Percentiles rank a stretch among this genome's conserved stretches.
These are phyloP conservation scores for Eucidaris tribuloides DNA, from an alignment of 35 echinoderm and acorn worm species.

Conservation along the genomic window DNA sequence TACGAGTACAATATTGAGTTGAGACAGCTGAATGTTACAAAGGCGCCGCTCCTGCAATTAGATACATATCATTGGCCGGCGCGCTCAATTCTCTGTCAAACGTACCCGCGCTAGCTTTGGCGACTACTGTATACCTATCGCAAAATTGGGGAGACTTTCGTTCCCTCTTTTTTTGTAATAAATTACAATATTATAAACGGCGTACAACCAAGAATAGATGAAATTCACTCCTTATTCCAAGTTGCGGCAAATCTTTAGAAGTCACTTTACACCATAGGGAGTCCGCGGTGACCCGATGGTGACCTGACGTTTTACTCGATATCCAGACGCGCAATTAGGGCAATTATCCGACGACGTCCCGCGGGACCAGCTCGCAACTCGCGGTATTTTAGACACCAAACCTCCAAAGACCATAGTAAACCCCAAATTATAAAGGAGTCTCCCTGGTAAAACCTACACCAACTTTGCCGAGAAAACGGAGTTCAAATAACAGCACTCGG, in stretches of 20 bases:
- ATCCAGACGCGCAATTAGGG: constrained; percentile 32
- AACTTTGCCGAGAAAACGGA: constrained; percentile 21
- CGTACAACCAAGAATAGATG: not conserved
- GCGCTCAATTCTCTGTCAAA: not conserved
- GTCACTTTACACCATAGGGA: constrained; percentile 30
- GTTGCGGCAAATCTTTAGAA: constrained; percentile 22
- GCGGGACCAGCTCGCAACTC: not conserved
- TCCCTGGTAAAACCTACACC: constrained; percentile 16
- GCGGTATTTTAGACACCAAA: not conserved
- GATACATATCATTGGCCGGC: constrained; percentile 4
- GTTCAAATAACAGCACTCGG: constrained; percentile 25
- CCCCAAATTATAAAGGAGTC: constrained; percentile 22
- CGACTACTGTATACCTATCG: not conserved
- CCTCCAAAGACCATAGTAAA: constrained; percentile 13
- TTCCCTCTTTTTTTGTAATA: not conserved
- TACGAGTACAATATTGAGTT: not conserved
- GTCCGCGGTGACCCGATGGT: not conserved
- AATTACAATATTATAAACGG: not conserved
- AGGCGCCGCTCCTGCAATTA: constrained; percentile 18
- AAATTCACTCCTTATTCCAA: not conserved
- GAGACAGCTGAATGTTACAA: not conserved
- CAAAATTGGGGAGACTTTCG: not conserved
- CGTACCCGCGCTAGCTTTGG: not conserved
- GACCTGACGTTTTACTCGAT: constrained; percentile 19
- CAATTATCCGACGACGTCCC: constrained; percentile 17